These are phyloP conservation scores for Pristionchus fissidentatus DNA, from an alignment of 2,888 invertebrate species.

Conservation along the genomic window DNA sequence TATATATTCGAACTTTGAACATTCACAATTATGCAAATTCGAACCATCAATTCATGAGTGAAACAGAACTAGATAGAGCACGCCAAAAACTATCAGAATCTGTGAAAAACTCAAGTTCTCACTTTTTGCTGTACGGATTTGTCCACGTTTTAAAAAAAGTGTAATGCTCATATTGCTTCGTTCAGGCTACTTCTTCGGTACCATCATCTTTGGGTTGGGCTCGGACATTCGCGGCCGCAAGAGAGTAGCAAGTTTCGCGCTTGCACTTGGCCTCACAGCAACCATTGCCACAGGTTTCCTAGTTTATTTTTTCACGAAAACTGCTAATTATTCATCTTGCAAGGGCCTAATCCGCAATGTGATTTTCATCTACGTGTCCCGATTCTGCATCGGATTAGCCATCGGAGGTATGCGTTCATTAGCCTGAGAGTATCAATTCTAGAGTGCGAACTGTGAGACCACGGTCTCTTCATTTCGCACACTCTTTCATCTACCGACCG, in stretches of 20 bases:
- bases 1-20: too few relatives aligned
- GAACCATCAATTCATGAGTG: too few relatives aligned
- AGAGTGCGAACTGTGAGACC: too few relatives aligned
- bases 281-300: conserved; percentile 48
- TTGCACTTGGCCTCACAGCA: conserved; percentile 65
- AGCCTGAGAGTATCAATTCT: too few relatives aligned
- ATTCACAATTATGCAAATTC: too few relatives aligned
- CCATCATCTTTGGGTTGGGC: conserved; percentile 68
- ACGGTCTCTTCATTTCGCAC: neutral
- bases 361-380: conserved; percentile 50
- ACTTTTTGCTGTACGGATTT: too few relatives aligned
- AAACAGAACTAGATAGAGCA: too few relatives aligned
- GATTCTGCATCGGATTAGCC: conserved; percentile 62
- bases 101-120: too few relatives aligned
- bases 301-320: neutral
- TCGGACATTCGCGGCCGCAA: conserved; percentile 63
- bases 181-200: conserved; percentile 62
- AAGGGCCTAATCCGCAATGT: neutral
- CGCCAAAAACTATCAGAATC: too few relatives aligned
- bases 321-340: too few relatives aligned
- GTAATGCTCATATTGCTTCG: neutral
- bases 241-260: conserved; percentile 60
- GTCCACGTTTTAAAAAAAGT: too few relatives aligned
- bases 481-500: too few relatives aligned
- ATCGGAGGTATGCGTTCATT: conserved; percentile 53